These are phyloP conservation scores for Sabellastarte sp. DNA, from an alignment of 2,888 invertebrate genomes.

Conservation along the genomic window DNA sequence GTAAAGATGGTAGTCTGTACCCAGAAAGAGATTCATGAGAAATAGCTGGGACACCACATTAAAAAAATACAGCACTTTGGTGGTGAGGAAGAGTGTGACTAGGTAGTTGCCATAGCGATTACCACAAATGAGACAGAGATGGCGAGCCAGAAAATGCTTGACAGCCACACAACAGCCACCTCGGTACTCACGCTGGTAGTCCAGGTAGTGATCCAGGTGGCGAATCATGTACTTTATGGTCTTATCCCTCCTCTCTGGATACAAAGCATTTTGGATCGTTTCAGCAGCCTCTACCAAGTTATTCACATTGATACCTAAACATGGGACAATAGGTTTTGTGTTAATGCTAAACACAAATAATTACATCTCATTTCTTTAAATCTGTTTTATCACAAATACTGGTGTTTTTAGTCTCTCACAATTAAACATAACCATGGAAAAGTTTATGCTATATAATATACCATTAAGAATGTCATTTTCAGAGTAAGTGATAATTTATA, in stretches of 20 bases:
- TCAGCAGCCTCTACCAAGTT: slow-evolving; percentile 54
- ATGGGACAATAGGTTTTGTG: too few species aligned
- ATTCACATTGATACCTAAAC: slow-evolving; percentile 60
- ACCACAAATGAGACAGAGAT: slow-evolving; percentile 56
- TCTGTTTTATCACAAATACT: too few species aligned
- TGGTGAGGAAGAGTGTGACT: slow-evolving; percentile 60
- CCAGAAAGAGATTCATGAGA: slow-evolving; percentile 62
- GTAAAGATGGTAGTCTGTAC: slow-evolving; percentile 58
- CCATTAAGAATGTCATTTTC: too few species aligned
- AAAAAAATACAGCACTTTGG: slow-evolving; percentile 59
- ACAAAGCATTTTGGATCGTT: slow-evolving; percentile 52
- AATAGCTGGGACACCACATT: slow-evolving; percentile 62
- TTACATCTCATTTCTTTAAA: too few species aligned
- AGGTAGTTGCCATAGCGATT: slow-evolving; percentile 61
- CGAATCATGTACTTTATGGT: slow-evolving; percentile 61
- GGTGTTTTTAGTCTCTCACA: too few species aligned
- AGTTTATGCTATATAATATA: too few species aligned
- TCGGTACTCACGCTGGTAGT: slow-evolving; percentile 54
- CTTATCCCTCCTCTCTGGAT: slow-evolving; percentile 60
- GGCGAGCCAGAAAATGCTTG: slow-evolving; percentile 54
- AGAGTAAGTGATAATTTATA: too few species aligned
- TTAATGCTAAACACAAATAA: too few species aligned
- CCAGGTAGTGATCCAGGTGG: slow-evolving; percentile 62
- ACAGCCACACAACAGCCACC: slow-evolving; percentile 55
- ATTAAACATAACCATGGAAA: too few species aligned